A percentile compares a stretch with the other conserved stretches of the same genome.
These are phyloP conservation scores for Anoplopoma fimbria DNA, from an alignment of 2,113 vertebrate genomes.

Conservation along the genomic window DNA sequence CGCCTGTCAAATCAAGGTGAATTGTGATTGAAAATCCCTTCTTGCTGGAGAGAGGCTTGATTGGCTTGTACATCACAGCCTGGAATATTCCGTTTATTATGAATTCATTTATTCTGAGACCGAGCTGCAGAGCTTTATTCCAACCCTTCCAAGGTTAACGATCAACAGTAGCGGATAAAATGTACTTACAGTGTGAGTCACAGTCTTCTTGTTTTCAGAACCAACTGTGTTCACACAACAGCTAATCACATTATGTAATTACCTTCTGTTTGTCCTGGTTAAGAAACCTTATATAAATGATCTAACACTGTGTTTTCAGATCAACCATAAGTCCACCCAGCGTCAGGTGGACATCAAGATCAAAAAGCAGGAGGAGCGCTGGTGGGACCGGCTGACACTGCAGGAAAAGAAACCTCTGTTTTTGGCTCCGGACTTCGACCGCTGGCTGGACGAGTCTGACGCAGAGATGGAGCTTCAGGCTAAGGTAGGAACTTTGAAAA, in stretches of 20 bases:
- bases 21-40: not conserved
- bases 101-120: not conserved
- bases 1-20: not conserved
- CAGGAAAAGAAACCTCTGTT: constrained; percentile 94
- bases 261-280: not conserved
- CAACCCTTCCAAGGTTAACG: not conserved
- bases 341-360: constrained; percentile 94
- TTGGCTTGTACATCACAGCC: not conserved
- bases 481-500: constrained; percentile 81
- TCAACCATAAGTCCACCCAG: constrained; percentile 89
- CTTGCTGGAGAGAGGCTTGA: constrained; percentile 9
- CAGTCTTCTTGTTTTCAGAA: not conserved
- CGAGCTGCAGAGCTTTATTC: not conserved
- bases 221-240: not conserved
- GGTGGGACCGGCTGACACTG: constrained; percentile 95
- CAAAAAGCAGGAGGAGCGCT: constrained; percentile 89
- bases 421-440: constrained; percentile 94
- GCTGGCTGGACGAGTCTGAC: constrained; percentile 97
- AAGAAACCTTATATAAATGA: not conserved
- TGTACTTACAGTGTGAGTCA: not conserved
- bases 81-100: not conserved
- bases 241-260: too few species aligned
- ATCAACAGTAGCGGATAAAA: not conserved
- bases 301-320: constrained; percentile 72
- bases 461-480: constrained; percentile 95